Evolutionary conservation across 2,797 vertebrate genomes (phyloP).

Genomic region (Taeniopygia guttata): DNA sequence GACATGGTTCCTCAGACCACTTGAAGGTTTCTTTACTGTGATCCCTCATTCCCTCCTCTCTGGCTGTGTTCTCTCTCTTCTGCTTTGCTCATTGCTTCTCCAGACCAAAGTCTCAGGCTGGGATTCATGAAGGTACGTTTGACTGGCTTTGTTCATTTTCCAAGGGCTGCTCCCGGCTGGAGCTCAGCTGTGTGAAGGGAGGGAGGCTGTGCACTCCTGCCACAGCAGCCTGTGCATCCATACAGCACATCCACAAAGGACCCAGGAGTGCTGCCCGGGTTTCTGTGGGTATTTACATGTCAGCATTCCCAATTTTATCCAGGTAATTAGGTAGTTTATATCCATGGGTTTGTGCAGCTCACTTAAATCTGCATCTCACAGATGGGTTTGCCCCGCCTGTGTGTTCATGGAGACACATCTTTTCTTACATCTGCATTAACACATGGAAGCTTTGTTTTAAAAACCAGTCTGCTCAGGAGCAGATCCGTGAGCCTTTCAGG

Average conservation of each 20-base stretch:
- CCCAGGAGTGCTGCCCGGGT: not conserved
- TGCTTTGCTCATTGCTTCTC: not conserved
- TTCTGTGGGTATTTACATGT: not conserved
- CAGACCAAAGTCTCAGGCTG: not conserved
- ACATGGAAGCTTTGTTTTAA: not conserved
- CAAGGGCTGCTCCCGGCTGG: not conserved
- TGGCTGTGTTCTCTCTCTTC: not conserved
- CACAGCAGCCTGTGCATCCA: not conserved
- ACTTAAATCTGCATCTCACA: not conserved
- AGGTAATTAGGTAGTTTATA: not conserved
- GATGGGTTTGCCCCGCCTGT: fast-evolving
- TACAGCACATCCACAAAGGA: not conserved
- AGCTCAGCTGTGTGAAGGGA: not conserved
- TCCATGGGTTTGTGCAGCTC: not conserved
- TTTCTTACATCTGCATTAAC: not conserved
- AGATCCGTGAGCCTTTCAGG: not conserved
- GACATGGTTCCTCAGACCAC: not conserved
- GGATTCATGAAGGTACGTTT: not conserved
- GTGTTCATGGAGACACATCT: not conserved
- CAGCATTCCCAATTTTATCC: not conserved
- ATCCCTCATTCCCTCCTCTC: not conserved
- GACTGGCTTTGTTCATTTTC: not conserved
- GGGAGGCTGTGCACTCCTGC: not conserved
- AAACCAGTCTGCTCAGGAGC: not conserved
- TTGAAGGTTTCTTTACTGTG: not conserved